Evolutionary conservation across 35 echinoderm and acorn worm species (phyloP), one percentile per base, ranked within the genome.

Genomic region (Heliocidaris tuberculata): DNA sequence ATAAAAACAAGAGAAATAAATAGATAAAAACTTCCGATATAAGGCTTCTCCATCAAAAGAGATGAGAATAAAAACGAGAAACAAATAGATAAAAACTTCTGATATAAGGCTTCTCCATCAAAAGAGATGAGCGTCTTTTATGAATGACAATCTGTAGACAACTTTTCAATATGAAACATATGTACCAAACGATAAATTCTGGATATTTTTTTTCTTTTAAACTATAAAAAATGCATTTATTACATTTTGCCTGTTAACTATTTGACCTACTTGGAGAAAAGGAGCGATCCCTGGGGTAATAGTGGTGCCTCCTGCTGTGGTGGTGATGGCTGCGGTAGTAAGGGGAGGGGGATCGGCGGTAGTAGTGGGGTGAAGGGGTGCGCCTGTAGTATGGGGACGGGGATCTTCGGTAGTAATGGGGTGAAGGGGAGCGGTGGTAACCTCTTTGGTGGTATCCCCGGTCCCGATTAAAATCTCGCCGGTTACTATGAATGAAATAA

Each of bases 331-430:
- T 48, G 31, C 90, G 49, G 12, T 59, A 50, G 29, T 93, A 93
- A 12, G 47, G 50, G 91, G 91, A 94, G 9, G 96, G 94, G 49
- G 90, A 31, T 35, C 59, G 31, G 24, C 94, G 85, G 8, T 94
- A 47, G 61, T 96, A 96, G 56, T 96, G 85, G 9, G 96, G 96
- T 30, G 92, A 94, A 32, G 96, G 96, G n/a, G 94, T 94, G 24
- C 96, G 86, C 42, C 94, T n/a, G 24, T 93, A 93, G 50, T 93
- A 93, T 0, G 91, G 91, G 91, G 91, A 93, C 21, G 91, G 91
- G 16, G 91, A 93, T 11, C 91, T 47, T 31, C 91, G 47, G 91
- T 93, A 93, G 91, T 93, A 93, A 24, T 78, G 65, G 9, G 91
- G 91, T 27, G 91, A 93, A 0, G 91, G 91, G 29, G 91, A 93